Conservation (phyloP, 2,888 invertebrate genomes). For the Cheilosia soror region DNA sequence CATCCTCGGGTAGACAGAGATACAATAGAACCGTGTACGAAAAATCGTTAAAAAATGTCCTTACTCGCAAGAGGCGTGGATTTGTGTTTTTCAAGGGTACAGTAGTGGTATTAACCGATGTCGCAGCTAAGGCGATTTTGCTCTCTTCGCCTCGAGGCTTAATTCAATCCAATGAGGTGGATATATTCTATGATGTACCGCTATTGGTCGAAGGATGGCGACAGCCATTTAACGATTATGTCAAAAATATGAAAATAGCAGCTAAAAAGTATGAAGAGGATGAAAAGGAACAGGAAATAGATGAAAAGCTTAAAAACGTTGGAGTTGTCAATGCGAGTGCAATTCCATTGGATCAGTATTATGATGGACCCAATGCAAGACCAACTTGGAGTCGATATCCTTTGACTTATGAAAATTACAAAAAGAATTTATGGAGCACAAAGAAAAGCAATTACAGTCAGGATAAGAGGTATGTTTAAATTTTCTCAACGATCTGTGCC, state of each 20-base stretch:
- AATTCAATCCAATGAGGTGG: conserved; percentile 54
- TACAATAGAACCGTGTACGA: conserved; percentile 10
- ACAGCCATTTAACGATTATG: conserved; percentile 22
- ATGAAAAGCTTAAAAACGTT: conserved; percentile 31
- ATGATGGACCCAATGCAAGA: neutral
- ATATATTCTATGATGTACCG: conserved; percentile 58
- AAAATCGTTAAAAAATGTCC: conserved; percentile 17
- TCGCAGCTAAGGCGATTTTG: conserved; percentile 13
- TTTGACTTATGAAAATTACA: neutral
- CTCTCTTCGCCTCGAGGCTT: conserved; percentile 20
- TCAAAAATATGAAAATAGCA: neutral
- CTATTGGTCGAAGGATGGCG: conserved; percentile 58
- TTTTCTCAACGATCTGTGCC: neutral
- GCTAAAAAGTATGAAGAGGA: neutral
- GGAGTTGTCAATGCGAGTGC: conserved; percentile 55
- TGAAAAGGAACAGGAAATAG: neutral
- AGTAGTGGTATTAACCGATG: conserved; percentile 35
- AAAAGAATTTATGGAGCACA: neutral
- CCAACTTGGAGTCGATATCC: conserved; percentile 10
- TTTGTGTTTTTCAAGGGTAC: conserved; percentile 62
- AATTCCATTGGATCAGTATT: conserved; percentile 36
- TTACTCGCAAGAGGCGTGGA: conserved; percentile 41
- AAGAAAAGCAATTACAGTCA: neutral
- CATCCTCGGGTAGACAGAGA: neutral
- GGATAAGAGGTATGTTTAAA: conserved; percentile 31